These are phyloP conservation scores for Equus quagga DNA, from an alignment of 2,113 vertebrate species.

Conservation along the genomic window DNA sequence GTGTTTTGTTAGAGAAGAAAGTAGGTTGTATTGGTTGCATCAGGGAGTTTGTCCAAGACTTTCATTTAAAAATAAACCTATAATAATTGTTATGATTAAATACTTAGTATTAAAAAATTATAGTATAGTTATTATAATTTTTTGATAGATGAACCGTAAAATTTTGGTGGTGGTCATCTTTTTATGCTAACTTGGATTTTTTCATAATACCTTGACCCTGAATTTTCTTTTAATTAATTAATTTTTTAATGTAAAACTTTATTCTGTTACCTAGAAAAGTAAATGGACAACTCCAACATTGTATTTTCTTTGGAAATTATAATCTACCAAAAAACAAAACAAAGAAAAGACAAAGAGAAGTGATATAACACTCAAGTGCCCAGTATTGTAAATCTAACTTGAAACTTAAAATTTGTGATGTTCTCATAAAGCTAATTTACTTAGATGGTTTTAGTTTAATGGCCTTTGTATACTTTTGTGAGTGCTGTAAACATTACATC, in stretches of 20 bases:
- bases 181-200: constrained; percentile 29
- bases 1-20: constrained; percentile 32
- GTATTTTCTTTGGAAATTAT: constrained; percentile 33
- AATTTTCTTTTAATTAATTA: no score
- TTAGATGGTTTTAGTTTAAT: neutral
- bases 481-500: neutral
- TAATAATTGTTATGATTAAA: neutral
- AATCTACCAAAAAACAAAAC: neutral
- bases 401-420: neutral
- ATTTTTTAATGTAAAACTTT: no score
- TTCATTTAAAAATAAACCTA: constrained; percentile 29
- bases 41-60: neutral
- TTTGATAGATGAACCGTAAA: neutral
- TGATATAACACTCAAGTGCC: neutral
- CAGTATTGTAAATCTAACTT: neutral
- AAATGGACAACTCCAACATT: no score
- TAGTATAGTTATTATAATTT: neutral
- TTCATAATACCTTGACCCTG: neutral
- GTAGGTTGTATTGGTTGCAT: neutral
- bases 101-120: constrained; percentile 24
- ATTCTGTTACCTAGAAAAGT: no score
- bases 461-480: neutral
- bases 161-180: neutral
- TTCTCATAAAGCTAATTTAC: neutral
- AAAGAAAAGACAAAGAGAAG: neutral